Base-by-base conservation (phyloP, 2,888 invertebrate species). In the Scrobipalpa costella region DNA sequence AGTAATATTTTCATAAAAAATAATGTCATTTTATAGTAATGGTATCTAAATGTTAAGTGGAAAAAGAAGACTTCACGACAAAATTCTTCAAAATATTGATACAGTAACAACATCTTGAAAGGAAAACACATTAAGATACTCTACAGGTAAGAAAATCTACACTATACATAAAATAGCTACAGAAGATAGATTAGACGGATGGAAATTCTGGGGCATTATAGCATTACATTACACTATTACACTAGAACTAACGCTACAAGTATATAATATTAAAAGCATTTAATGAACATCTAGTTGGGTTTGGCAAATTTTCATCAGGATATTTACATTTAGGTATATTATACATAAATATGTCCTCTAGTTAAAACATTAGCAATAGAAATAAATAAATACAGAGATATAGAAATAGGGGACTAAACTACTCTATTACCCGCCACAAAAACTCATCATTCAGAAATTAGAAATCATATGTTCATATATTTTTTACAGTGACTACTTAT, bases 161-260 rank as follows among this genome's bases (percentile, higher is more conserved):
- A 67, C 70, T 79, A 81, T 87, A 89, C 85, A 84, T 86, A 85
- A 75, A 86, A 83, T 89, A 90, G 84, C 83, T 88, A 90, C 82
- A 90, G 88, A 86, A 90, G 88, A 88, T 89, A 90, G 83, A 79
- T 79, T 83, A 86, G 90, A 91, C 92, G 92, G 92, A 92, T 92
- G 92, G 92, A 92, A 91, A 90, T 88, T 90, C 92, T 92, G 92
- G 92, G 92, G 92, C 92, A 84, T 88, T 13, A 34, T 88, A 89
- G 90, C 88, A 83, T 84, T 85, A 85, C 73, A 80, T 83, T 86
- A 85, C 73, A 78, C 76, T 76, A 79, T 73, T 77, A 80, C 76
- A 80, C 81, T 81, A 78, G 75, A 64, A 66, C 71, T 78, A 79
- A 66, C 61, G 62, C 72, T 69, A 60, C 40, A 68, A 68, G 70